A percentile compares a stretch with the other conserved stretches of the same genome.
Evolutionary conservation across 2,113 vertebrate genomes (phyloP).

Genomic region (Alouatta palliata): DNA sequence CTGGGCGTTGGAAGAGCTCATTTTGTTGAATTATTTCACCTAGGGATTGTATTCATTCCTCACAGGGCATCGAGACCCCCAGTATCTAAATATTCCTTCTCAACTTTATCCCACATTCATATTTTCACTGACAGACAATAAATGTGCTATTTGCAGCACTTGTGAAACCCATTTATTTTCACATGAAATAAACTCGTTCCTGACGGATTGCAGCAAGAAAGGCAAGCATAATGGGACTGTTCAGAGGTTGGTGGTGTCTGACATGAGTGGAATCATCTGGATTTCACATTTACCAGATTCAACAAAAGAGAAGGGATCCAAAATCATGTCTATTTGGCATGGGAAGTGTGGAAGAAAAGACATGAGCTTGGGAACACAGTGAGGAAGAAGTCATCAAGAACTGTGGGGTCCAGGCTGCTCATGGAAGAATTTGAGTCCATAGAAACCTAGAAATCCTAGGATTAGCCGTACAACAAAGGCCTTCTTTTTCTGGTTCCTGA

Average conservation of each 20-base stretch:
- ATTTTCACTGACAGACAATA: not conserved
- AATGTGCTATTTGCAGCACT: not conserved
- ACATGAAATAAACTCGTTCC: slow-evolving; percentile 11
- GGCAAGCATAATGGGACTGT: not conserved
- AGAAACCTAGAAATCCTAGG: not conserved
- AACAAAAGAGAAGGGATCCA: not conserved
- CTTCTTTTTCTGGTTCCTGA: not conserved
- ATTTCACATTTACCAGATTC: not conserved
- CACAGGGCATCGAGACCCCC: not conserved
- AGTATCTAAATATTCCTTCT: not conserved
- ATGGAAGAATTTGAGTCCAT: not conserved
- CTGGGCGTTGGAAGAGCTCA: not conserved
- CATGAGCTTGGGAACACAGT: not conserved
- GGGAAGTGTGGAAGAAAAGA: not conserved
- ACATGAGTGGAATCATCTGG: not conserved
- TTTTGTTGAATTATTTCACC: not conserved
- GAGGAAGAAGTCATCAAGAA: not conserved
- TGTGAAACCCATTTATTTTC: slow-evolving; percentile 57
- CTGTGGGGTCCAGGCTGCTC: not conserved
- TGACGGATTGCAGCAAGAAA: not conserved
- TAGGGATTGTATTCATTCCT: not conserved
- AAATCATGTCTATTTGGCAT: not conserved
- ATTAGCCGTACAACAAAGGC: not conserved
- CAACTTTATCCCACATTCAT: not conserved
- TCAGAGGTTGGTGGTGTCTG: not conserved